Base-by-base conservation (phyloP, 2,113 vertebrate genomes). In the Thomomys bottae region DNA sequence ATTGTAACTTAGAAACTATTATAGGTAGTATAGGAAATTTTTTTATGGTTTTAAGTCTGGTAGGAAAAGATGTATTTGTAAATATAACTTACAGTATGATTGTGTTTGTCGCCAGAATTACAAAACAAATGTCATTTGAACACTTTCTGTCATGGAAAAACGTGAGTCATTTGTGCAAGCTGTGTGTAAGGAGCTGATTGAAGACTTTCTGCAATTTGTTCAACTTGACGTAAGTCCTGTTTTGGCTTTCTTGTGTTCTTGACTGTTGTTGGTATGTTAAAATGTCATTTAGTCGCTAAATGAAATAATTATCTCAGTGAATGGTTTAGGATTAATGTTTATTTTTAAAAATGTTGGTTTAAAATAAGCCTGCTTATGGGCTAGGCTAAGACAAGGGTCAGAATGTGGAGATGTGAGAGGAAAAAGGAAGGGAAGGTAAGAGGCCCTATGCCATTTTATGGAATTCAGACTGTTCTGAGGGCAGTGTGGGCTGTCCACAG, bases 191-290 rank as follows among this genome's bases (percentile, higher is more conserved):
- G 98, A 99, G 26, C 97, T 98, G 40, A 89, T 98, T 76, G 97
- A 98, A 77, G 98, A 98, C 1, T 99, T 99, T 94, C 96, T 99
- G 82, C 94, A 42, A 36, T 99, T 98, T 54, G 96, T 98, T 80
- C 97, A 95, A 59, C 98, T 95, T 73, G 97, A 99, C 79, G 99
- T 99, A 97, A 98, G 99, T 99, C 90, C 20, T 4, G 10, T 89
- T 95, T 92, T 89, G 70, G 26, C 9, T 85, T 91, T 34, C 42
- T 64, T 85, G 14, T 72, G 26, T 20, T 78, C 75, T 90, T 92
- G 40, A 66, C 21, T 73, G 38, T 78, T 54, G 49, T 15, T 54
- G 49, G 18, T 54, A 40, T 38, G 10, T 71, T 40, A 28, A 72
- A 59, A 88, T 73, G 79, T 81, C 5, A 70, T 66, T 63, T 38